A percentile compares a stretch with the other conserved stretches of the same genome.
These are phyloP conservation scores for Agonopterix arenella DNA, from an alignment of 2,888 invertebrate genomes.

Conservation along the genomic window DNA sequence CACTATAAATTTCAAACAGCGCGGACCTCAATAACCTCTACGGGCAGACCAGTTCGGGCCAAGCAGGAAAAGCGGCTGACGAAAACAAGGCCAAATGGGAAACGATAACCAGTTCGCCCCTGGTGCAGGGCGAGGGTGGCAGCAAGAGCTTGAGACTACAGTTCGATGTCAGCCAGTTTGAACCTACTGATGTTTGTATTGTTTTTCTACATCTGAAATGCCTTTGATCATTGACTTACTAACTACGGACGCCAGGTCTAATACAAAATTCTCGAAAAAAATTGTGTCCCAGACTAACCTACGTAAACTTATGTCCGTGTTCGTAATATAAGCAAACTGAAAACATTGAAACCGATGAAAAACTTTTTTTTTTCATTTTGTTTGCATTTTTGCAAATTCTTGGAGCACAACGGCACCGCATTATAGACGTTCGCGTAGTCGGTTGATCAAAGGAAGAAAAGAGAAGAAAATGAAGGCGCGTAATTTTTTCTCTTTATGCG, in stretches of 20 bases:
- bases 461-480: too few species aligned
- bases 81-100: constrained; percentile 22
- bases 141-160: constrained; percentile 91
- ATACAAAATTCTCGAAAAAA: too few species aligned
- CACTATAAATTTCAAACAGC: constrained; percentile 17
- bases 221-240: not conserved
- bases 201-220: not conserved
- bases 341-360: not conserved
- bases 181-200: constrained; percentile 88
- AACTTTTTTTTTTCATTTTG: not conserved
- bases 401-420: too few species aligned
- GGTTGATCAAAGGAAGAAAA: too few species aligned
- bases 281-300: too few species aligned
- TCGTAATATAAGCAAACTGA: too few species aligned
- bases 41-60: constrained; percentile 13
- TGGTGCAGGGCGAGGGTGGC: constrained; percentile 91
- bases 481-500: too few species aligned
- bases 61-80: constrained; percentile 1
- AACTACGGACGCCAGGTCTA: too few species aligned
- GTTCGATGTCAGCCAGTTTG: constrained; percentile 96
- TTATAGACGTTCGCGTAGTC: too few species aligned
- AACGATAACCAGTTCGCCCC: constrained; percentile 79
- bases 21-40: constrained; percentile 22
- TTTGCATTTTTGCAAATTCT: too few species aligned
- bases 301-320: too few species aligned